phyloP scores from a whole-genome alignment of 2,888 invertebrate species.

The Limenitis camilla region DNA sequence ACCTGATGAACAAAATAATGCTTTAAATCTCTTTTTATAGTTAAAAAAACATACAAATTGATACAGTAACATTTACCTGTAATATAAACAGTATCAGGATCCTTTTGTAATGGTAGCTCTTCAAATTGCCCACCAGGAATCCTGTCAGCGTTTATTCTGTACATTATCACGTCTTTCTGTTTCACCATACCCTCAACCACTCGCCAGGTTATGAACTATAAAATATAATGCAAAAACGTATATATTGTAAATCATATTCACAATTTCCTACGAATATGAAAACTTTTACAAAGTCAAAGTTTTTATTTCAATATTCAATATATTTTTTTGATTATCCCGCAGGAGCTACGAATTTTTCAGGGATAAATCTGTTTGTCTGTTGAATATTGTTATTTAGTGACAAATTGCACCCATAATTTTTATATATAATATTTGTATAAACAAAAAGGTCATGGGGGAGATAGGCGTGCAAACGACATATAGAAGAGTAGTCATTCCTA shows the following conservation, averaged over 20 bases:
- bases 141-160: constrained; percentile 38
- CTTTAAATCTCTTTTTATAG: background rate
- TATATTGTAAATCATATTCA: background rate
- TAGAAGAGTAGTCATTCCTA: constrained; percentile 21
- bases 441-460: too few species aligned
- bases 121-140: constrained; percentile 45
- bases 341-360: too few species aligned
- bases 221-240: background rate
- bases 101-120: constrained; percentile 35
- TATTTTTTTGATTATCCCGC: too few species aligned
- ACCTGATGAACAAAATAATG: constrained; percentile 48
- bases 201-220: constrained; percentile 50
- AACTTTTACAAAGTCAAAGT: too few species aligned
- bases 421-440: too few species aligned
- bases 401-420: too few species aligned
- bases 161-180: constrained; percentile 45
- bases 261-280: background rate
- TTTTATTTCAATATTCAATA: too few species aligned
- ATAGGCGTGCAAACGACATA: too few species aligned
- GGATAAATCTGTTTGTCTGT: too few species aligned
- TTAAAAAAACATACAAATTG: too few species aligned
- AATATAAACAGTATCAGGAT: constrained; percentile 45
- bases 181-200: constrained; percentile 52
- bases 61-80: constrained; percentile 36
- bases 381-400: too few species aligned